Percentiles rank a stretch among this genome's conserved stretches.
Evolutionary conservation across 2,113 vertebrate species (phyloP).

Genomic region (Lophochroa leadbeateri): DNA sequence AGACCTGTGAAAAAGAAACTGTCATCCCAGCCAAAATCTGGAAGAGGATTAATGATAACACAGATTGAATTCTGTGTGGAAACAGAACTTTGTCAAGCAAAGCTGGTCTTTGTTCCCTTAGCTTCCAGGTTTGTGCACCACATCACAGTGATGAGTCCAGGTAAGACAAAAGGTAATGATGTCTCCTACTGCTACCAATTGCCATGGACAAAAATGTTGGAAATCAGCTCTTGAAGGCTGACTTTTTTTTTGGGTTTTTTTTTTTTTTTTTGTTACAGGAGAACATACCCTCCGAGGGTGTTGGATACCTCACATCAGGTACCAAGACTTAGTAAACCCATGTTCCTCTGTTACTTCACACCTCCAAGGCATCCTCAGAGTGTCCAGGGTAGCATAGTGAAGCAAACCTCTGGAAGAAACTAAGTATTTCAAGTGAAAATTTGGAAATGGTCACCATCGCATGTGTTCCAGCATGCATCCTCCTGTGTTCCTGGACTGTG

Average conservation of each 20-base stretch:
- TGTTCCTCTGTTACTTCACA: not conserved
- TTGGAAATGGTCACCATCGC: not conserved
- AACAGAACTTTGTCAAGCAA: not conserved
- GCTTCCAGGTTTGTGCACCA: not conserved
- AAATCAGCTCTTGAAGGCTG: not conserved
- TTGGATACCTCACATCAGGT: not conserved
- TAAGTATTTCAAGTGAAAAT: not conserved
- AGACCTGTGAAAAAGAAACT: not conserved
- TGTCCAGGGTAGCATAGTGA: not conserved
- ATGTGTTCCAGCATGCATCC: not conserved
- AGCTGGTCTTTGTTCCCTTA: not conserved
- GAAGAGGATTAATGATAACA: not conserved
- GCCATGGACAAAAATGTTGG: not conserved
- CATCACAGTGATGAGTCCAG: not conserved
- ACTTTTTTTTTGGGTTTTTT: not conserved
- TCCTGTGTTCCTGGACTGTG: not conserved
- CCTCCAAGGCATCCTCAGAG: not conserved
- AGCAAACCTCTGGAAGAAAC: not conserved
- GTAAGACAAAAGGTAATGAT: not conserved
- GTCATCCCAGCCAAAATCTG: not conserved
- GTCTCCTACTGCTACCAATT: not conserved
- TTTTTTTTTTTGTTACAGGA: not conserved
- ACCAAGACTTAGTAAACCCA: not conserved
- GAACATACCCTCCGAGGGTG: not conserved
- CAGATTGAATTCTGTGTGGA: not conserved